Percentiles rank a stretch among this genome's conserved stretches.
Evolutionary conservation across 1,140 invertebrate genomes (phyloP).

Genomic region (Caerostris darwini): DNA sequence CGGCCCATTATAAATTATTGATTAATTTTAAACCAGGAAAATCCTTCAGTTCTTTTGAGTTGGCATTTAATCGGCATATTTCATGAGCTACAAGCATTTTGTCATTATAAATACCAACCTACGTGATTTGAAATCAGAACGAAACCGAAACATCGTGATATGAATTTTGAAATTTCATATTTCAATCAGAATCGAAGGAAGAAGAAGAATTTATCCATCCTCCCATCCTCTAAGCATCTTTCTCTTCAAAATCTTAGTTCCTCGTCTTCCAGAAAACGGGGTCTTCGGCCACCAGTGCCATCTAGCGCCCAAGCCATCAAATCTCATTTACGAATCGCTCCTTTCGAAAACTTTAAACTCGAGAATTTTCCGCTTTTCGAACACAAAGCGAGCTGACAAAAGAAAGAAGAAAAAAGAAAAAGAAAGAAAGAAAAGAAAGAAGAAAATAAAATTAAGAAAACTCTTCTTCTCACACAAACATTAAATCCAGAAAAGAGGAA

Average conservation of each 20-base stretch:
- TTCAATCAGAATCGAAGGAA: no score
- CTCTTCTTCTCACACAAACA: constrained; percentile 9
- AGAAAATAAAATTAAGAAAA: constrained; percentile 21
- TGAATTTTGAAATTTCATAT: no score
- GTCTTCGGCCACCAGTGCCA: constrained; percentile 13
- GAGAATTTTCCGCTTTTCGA: not conserved
- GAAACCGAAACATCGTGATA: no score
- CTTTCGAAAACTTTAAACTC: not conserved
- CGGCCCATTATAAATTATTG: no score
- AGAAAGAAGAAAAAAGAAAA: not conserved
- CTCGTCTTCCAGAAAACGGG: not conserved
- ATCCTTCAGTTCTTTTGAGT: no score
- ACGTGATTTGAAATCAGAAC: no score
- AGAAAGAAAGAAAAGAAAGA: not conserved
- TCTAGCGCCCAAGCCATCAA: constrained; percentile 17
- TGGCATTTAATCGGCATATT: not conserved
- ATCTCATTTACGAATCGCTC: not conserved
- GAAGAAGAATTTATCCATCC: not conserved
- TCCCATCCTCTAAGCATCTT: not conserved
- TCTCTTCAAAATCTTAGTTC: not conserved
- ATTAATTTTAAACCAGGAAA: no score
- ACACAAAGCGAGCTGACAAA: not conserved
- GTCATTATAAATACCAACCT: not conserved
- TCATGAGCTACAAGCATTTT: not conserved
- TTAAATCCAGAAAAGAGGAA: constrained; percentile 24